phyloP scores from a whole-genome alignment of 2,113 vertebrate species.

The Vidua macroura region DNA sequence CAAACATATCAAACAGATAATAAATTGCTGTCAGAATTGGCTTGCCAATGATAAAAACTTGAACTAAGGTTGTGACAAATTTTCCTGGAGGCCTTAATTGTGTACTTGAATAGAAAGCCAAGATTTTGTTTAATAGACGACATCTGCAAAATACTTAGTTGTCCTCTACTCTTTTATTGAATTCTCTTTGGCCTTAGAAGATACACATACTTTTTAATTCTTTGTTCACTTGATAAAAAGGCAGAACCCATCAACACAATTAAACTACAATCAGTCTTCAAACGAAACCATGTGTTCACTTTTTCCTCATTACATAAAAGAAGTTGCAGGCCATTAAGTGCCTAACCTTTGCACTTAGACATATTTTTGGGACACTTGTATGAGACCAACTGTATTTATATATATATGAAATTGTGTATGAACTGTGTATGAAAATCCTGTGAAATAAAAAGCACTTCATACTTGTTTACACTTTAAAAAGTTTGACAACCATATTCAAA shows the following conservation, averaged over 20 bases:
- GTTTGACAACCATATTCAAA: background rate
- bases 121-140: background rate
- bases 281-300: background rate
- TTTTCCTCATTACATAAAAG: background rate
- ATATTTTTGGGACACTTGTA: background rate
- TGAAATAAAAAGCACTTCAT: background rate
- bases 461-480: background rate
- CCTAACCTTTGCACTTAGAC: background rate
- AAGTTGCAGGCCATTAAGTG: background rate
- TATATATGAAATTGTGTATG: background rate
- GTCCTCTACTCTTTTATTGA: background rate
- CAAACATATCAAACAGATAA: background rate
- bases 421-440: background rate
- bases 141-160: background rate
- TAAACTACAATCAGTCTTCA: background rate
- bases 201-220: background rate
- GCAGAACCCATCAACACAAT: background rate
- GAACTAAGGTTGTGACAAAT: background rate
- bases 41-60: background rate
- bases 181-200: background rate
- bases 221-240: constrained; percentile 11
- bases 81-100: background rate
- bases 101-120: background rate
- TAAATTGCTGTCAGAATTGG: background rate
- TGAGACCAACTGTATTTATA: background rate